Evolutionary conservation across 2,888 invertebrate species (phyloP).

Genomic region (Buathra laborator): DNA sequence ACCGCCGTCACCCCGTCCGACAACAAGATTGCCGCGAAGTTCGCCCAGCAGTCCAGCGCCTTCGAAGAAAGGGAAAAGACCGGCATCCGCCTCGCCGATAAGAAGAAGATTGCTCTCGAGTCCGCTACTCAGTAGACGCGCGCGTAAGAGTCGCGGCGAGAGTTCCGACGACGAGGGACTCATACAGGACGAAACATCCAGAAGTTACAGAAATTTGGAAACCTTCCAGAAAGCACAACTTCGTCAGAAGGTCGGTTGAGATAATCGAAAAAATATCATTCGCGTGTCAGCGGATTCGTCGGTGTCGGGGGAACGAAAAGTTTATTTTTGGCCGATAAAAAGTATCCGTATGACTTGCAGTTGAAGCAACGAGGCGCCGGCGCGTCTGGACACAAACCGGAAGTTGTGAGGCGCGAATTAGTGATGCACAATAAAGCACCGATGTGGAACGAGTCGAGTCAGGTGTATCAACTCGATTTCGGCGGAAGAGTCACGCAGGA

Average conservation of each 20-base stretch:
- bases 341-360: slow-evolving; percentile 85
- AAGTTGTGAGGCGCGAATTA: slow-evolving; percentile 88
- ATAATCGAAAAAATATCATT: slow-evolving; percentile 3
- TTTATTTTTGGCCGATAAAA: slow-evolving; percentile 60
- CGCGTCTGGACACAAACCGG: slow-evolving; percentile 78
- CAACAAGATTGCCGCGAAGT: slow-evolving; percentile 89
- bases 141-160: slow-evolving; percentile 92
- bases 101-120: slow-evolving; percentile 92
- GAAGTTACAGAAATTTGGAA: slow-evolving; percentile 94
- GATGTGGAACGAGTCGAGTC: slow-evolving; percentile 99
- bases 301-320: slow-evolving; percentile 3
- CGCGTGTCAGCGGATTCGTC: background rate
- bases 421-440: slow-evolving; percentile 99
- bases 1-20: slow-evolving; percentile 84
- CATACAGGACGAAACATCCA: slow-evolving; percentile 86
- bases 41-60: slow-evolving; percentile 92
- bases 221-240: slow-evolving; percentile 97
- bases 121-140: slow-evolving; percentile 92
- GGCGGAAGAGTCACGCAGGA: slow-evolving; percentile 99
- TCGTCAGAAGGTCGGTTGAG: slow-evolving; percentile 92
- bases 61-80: slow-evolving; percentile 90
- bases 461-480: slow-evolving; percentile 99
- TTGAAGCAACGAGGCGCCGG: slow-evolving; percentile 87
- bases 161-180: slow-evolving; percentile 93
- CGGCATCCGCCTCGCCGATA: slow-evolving; percentile 93